These are phyloP conservation scores for Aphidius gifuensis DNA, from an alignment of 1,140 invertebrate species.

Conservation along the genomic window DNA sequence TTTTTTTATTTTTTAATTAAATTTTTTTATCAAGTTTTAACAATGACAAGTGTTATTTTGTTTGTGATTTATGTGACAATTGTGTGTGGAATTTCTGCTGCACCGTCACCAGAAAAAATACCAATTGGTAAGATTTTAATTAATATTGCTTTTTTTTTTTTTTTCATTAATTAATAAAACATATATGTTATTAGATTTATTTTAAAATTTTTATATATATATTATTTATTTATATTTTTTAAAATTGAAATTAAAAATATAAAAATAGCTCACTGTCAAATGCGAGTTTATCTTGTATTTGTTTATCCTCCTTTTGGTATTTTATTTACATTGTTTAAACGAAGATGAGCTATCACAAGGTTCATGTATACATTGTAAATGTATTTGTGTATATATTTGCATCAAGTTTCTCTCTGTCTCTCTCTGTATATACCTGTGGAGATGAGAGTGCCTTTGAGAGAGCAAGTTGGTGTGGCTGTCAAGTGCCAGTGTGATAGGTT, in stretches of 20 bases:
- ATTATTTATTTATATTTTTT: neutral
- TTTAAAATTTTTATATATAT: no score
- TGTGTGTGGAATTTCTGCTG: conserved; percentile 29
- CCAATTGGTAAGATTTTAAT: conserved; percentile 45
- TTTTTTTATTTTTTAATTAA: neutral
- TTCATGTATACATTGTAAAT: neutral
- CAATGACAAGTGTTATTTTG: conserved; percentile 12
- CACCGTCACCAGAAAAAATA: conserved; percentile 42
- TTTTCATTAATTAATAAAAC: neutral
- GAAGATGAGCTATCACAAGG: neutral
- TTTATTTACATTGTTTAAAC: neutral
- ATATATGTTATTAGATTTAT: no score
- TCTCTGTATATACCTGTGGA: neutral
- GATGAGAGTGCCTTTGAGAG: neutral
- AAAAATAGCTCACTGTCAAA: no score
- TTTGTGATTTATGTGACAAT: conserved; percentile 22
- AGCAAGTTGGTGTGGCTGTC: neutral
- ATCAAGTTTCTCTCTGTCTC: neutral
- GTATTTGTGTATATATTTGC: neutral
- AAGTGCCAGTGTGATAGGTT: conserved; percentile 1
- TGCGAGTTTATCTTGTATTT: no score
- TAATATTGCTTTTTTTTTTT: neutral
- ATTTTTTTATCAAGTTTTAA: conserved; percentile 9
- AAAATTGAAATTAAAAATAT: neutral
- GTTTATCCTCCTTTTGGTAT: neutral